Evolutionary conservation across 2,113 vertebrate species (phyloP).

Genomic region (Talpa occidentalis): DNA sequence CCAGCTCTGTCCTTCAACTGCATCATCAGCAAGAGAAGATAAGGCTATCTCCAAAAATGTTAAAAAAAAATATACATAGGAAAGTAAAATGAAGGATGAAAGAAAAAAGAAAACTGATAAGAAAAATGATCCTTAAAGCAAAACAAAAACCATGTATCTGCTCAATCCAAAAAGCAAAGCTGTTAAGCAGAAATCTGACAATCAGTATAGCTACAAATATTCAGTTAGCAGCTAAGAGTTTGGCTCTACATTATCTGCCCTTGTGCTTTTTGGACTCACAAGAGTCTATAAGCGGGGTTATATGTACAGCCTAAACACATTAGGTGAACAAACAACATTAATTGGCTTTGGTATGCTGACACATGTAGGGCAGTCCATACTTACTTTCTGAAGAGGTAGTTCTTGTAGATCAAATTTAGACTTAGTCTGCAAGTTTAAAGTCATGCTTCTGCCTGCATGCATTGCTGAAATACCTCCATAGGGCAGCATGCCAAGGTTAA

Average conservation of each 20-base stretch:
- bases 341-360: constrained; percentile 79
- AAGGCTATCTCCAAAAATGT: neutral
- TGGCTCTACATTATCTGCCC: constrained; percentile 38
- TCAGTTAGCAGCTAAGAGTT: constrained; percentile 53
- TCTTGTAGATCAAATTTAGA: constrained; percentile 99
- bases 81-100: constrained; percentile 44
- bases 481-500: constrained; percentile 99
- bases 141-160: constrained; percentile 78
- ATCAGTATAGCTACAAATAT: constrained; percentile 45
- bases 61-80: neutral
- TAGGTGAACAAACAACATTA: constrained; percentile 81
- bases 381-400: constrained; percentile 93
- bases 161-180: constrained; percentile 83
- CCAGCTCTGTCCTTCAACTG: constrained; percentile 31
- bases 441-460: constrained; percentile 98
- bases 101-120: neutral
- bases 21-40: constrained; percentile 18
- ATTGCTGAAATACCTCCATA: constrained; percentile 97
- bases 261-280: constrained; percentile 72
- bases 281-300: constrained; percentile 70
- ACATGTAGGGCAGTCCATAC: constrained; percentile 86
- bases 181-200: neutral
- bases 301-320: constrained; percentile 81
- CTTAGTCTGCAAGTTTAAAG: constrained; percentile 99
- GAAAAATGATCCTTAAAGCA: constrained; percentile 78